Conservation (phyloP, 1,140 invertebrate species). For the Laupala kohalensis region DNA sequence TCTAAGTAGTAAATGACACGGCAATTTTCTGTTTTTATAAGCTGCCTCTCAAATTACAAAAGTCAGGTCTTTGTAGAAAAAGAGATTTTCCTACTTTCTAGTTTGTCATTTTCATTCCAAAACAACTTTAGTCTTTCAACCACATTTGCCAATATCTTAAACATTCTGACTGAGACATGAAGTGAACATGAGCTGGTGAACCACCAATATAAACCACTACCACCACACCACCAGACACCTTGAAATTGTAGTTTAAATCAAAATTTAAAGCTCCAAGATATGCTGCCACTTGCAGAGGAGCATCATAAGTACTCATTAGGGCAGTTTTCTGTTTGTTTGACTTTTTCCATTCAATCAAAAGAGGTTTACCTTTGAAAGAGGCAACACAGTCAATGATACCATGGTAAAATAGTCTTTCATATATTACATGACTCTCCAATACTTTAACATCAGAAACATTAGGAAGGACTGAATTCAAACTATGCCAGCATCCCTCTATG, state of each 20-base stretch:
- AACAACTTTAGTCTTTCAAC: constrained; percentile 3
- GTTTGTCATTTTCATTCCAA: neutral
- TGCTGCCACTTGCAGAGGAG: constrained; percentile 61
- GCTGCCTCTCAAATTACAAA: too few species aligned
- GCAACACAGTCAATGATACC: constrained; percentile 65
- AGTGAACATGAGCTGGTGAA: constrained; percentile 29
- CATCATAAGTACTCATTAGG: constrained; percentile 52
- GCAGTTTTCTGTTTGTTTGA: constrained; percentile 50
- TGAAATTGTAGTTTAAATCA: constrained; percentile 38
- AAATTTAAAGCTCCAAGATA: constrained; percentile 67
- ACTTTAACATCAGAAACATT: constrained; percentile 41
- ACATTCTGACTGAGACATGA: constrained; percentile 7
- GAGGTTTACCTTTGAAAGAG: constrained; percentile 45
- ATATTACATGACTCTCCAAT: constrained; percentile 50
- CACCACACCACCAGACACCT: constrained; percentile 28
- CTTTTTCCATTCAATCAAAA: constrained; percentile 73
- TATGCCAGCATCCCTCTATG: constrained; percentile 47
- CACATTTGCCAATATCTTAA: constrained; percentile 8
- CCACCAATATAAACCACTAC: constrained; percentile 37
- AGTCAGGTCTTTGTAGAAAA: too few species aligned
- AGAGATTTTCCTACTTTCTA: neutral
- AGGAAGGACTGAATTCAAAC: constrained; percentile 41
- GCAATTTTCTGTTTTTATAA: too few species aligned
- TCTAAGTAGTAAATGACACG: too few species aligned
- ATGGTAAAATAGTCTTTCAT: constrained; percentile 50